Percentiles rank a stretch among this genome's conserved stretches.
These are phyloP conservation scores for Crotalus helleri DNA, from an alignment of 2,113 vertebrate species.

Conservation along the genomic window DNA sequence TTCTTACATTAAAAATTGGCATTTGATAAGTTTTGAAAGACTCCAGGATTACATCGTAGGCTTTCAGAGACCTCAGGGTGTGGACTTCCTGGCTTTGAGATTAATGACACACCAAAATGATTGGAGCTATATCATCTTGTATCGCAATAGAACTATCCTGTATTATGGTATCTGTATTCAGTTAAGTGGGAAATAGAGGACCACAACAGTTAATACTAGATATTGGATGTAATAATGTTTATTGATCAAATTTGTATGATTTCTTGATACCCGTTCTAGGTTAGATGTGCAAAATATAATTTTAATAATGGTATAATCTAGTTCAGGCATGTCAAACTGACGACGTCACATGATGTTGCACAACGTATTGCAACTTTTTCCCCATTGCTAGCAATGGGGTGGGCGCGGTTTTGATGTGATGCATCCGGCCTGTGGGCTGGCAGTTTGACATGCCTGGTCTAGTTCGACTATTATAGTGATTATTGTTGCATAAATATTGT, in stretches of 20 bases:
- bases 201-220: neutral
- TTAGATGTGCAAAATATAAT: neutral
- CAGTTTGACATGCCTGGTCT: too few species aligned
- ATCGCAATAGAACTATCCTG: neutral
- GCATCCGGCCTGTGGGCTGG: too few species aligned
- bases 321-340: too few species aligned
- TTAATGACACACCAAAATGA: neutral
- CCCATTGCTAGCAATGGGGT: too few species aligned
- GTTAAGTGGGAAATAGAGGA: neutral
- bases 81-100: neutral
- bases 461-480: neutral
- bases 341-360: too few species aligned
- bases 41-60: neutral
- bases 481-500: neutral
- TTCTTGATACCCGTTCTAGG: neutral
- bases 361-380: too few species aligned
- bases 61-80: neutral
- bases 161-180: neutral
- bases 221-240: neutral
- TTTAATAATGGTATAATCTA: neutral
- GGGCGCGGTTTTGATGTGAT: too few species aligned
- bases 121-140: neutral
- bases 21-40: neutral
- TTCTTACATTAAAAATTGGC: neutral
- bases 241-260: neutral